Base-by-base conservation (phyloP, 1,140 invertebrate genomes). In the Habropoda laboriosa region DNA sequence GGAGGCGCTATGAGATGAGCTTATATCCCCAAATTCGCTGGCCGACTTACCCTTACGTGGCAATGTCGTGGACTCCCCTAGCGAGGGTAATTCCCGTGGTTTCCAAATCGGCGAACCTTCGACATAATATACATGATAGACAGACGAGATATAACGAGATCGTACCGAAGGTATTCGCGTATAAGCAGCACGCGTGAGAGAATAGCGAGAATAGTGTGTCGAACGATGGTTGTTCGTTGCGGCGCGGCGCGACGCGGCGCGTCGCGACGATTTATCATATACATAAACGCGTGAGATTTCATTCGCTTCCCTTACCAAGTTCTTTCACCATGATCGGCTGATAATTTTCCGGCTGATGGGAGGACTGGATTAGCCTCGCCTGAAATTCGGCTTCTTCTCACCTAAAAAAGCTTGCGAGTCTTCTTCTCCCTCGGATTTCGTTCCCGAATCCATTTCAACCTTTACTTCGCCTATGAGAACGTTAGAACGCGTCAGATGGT, bases 351-450 rank as follows among this genome's bases (percentile, higher is more conserved):
- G 98, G 98, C 87, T 97, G 97, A 92, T 98, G 97, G 81, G 97
- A 98, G 75, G 97, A 97, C 93, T 98, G 97, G 89, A 98, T 98
- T 80, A 99, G 95, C 88, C 97, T 95, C 27, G 98, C 98, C 92
- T 98, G 97, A 98, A 94, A 91, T 95, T 96, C 75, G 93, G 93
- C 90, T 94, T 95, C 91, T 95, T 94, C 94, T 96, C 96, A 89
- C 95, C 93, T 90, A 90, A 89, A 90, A 88, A 93, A 92, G 95
- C 94, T 90, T 95, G 94, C 53, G 95, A 96, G 89, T 97, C 96
- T 88, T 98, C 97, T 92, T 97, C 97, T 74, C 97, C 97, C 92
- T 98, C 97, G 13, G 96, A 97, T 92, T 97, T 97, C 71, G 96
- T 96, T 61, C 96, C 96, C 30, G 95, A 94, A 92, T 96, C 96